Base-by-base conservation (phyloP, 2,113 vertebrate genomes). In the Charadrius vociferus region DNA sequence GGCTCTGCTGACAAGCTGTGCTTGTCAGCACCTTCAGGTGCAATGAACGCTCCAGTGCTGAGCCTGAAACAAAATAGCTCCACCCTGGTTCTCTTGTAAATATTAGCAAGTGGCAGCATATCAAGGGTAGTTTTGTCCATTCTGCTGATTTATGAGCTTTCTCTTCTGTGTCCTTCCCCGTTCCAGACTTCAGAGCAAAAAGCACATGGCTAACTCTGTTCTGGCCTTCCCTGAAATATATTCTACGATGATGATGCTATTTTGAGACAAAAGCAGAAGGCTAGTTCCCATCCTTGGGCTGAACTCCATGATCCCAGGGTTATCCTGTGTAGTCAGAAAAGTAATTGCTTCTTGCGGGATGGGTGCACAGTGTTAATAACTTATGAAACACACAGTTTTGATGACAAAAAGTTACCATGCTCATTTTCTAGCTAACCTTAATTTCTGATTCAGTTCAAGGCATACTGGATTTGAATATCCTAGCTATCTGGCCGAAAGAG, bases 231-330 rank as follows among this genome's bases (percentile, higher is more conserved):
- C 52, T 81, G 39, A 79, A 94, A 77, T 61, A 7, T 50, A 12
- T 93, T 86, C 32, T 93, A 80, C 37, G 84, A 41, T 24, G 58
- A 34, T 53, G 81, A n/a, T 90, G 74, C 92, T 96, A 75, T 96
- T 94, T 93, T 90, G 85, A 86, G 90, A 81, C 49, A 86, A 43
- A 74, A 96, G 15, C 88, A 89, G 83, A 78, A 90, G 39, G 36
- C 88, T 91, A 9, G 34, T 89, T 97, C 85, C 56, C 73, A 86
- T 89, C 92, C 56, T 86, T 0, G 0, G 63, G 71, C 78, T 94
- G 88, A 87, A 55, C 79, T 91, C 52, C 26, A 5, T 43, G 77
- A 88, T 87, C 78, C 34, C 37, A 53, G 50, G 53, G 70, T 68
- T 93, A 86, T 80, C 47, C 45, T 72, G 32, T 61, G 52, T 78